Evolutionary conservation across 1,140 invertebrate genomes (phyloP), one percentile per base, ranked within the genome.

Genomic region (Rhagoletis zephyria): DNA sequence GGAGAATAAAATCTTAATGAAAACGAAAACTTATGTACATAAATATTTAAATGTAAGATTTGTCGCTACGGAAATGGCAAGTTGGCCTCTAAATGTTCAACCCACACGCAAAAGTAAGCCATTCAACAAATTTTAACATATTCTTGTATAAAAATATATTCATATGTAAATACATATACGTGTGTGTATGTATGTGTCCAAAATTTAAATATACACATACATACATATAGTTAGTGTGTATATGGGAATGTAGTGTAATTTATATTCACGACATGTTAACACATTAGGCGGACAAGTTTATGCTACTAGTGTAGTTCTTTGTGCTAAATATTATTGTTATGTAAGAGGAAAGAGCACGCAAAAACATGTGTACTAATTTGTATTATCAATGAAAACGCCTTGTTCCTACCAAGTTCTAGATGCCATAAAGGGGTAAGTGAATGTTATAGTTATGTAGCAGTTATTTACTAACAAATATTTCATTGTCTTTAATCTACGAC

Each of bases 301-400:
- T 6, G 6, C 30, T 51, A 42, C 45, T n/a, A 9, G 19, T 81
- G 48, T 45, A 59, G 48, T 10, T 9, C 30, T 40, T 12, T 16
- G 67, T 40, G 12, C 67, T 74, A 74, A 74, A 45, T 74, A 40
- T 56, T 56, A 9, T 56, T 6, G 51, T 6, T 56, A 56, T 56
- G 51, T n/a, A 74, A 30, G 42, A 74, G 67, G 42, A 74, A 74
- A 74, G 7, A 59, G 48, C 51, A 67, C 19, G 16, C 10, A 19
- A 3, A 56, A 16, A 77, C n/a, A 30, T 81, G n/a, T 51, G 74
- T 81, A 56, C 74, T 81, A 81, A 81, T 81, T 81, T 51, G 74
- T 56, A 81, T 74, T 74, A 74, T 81, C 74, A 81, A 81, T 81
- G 48, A 81, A 81, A 81, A 81, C 74, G 45, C 48, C 48, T 81